Conservation (phyloP, 2,113 vertebrate genomes). For the Microtus ochrogaster region DNA sequence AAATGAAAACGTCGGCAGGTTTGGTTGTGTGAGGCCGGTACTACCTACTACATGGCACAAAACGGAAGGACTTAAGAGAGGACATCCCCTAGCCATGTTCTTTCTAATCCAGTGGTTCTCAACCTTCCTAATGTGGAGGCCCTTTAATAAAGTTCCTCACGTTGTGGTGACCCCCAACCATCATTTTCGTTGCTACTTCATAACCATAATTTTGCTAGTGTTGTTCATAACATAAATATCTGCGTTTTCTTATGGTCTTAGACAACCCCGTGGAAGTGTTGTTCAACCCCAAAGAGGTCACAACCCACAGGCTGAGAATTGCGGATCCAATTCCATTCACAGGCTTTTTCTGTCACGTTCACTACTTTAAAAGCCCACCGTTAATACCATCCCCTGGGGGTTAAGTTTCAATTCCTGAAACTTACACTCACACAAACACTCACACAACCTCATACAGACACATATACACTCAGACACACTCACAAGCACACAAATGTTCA, state of each 20-base stretch:
- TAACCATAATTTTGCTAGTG: background rate
- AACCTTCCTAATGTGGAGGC: background rate
- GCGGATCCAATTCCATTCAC: background rate
- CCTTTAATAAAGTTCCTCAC: background rate
- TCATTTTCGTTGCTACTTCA: background rate
- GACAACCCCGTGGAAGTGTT: background rate
- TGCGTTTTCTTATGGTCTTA: background rate
- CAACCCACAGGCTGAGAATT: background rate
- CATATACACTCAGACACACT: background rate
- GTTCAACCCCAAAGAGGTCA: background rate
- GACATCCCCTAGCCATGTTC: background rate
- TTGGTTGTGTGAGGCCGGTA: background rate
- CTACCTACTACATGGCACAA: background rate
- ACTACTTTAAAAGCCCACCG: background rate
- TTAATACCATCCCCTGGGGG: background rate
- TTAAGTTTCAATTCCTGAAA: background rate
- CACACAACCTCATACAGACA: background rate
- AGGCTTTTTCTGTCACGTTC: background rate
- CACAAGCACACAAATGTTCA: background rate
- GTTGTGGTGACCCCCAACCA: background rate
- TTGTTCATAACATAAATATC: background rate
- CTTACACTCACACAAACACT: background rate
- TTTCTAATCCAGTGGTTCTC: background rate
- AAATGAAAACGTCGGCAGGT: background rate
- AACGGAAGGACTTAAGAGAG: background rate